Evolutionary conservation across 2,888 invertebrate genomes (phyloP).

Genomic region (Chymomyza fuscimana): DNA sequence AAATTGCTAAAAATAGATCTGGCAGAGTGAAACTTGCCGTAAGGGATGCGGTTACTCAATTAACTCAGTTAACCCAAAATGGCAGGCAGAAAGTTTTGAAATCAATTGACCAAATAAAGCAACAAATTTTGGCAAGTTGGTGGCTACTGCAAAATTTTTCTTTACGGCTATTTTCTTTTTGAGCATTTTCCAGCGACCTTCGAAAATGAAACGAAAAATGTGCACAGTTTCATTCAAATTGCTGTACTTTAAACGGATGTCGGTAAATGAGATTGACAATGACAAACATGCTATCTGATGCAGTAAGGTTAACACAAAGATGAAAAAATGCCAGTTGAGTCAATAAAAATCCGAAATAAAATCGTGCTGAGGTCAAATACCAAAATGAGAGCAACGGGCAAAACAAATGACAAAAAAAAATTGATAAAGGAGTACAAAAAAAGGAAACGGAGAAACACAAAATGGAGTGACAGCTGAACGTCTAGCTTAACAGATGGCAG

Average conservation of each 20-base stretch:
- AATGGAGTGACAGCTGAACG: slow-evolving; percentile 58
- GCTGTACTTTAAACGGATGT: slow-evolving; percentile 64
- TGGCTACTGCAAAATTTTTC: neutral
- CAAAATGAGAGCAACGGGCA: slow-evolving; percentile 31
- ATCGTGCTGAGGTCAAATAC: slow-evolving; percentile 61
- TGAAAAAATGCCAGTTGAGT: slow-evolving; percentile 49
- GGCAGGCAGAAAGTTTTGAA: slow-evolving; percentile 15
- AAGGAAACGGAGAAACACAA: slow-evolving; percentile 38
- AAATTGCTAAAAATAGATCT: too few relatives aligned
- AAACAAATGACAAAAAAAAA: slow-evolving; percentile 26
- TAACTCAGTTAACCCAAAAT: neutral
- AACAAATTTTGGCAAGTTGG: neutral
- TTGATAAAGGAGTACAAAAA: slow-evolving; percentile 19
- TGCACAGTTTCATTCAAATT: slow-evolving; percentile 55
- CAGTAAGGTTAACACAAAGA: slow-evolving; percentile 54
- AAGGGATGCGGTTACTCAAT: neutral
- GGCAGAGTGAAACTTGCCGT: neutral
- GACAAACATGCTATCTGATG: slow-evolving; percentile 69
- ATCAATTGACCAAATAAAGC: slow-evolving; percentile 34
- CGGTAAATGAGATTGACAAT: slow-evolving; percentile 72
- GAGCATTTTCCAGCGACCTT: slow-evolving; percentile 26
- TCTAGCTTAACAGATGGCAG: slow-evolving; percentile 68
- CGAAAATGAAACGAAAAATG: neutral
- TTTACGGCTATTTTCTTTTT: neutral
- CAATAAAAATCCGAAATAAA: slow-evolving; percentile 58